Evolutionary conservation across 1,140 invertebrate genomes (phyloP), one percentile per base, ranked within the genome.

Genomic region (Drosophila pandora): DNA sequence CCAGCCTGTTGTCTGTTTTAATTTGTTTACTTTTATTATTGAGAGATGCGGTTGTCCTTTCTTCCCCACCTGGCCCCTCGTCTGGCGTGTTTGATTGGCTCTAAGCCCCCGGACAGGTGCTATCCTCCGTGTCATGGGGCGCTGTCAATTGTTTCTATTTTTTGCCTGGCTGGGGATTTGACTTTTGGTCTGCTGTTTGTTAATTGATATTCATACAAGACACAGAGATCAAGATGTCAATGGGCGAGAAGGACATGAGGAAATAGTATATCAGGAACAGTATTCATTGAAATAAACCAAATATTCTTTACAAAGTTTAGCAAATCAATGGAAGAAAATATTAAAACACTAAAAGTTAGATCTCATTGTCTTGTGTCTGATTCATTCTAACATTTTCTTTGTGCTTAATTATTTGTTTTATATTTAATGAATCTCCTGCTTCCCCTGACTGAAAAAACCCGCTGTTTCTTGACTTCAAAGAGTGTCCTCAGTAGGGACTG

Each of bases 11-110:
- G 83, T 88, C 84, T 89, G 85, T 89, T 88, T 88, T 88, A 88
- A 88, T 88, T 88, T 88, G 83, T 89, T 88, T 88, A 76, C 84
- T 89, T 88, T 88, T 88, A 82, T 84, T 88, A 88, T 88, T 88
- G 83, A 89, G 83, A 88, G 83, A 87, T 88, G 79, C 63, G 63
- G 47, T 45, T 64, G 10, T 37, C 47, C n/a, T 4, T n/a, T 22
- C 22, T 21, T 0, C 13, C 22, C 22, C 6, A 12, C 22, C 17
- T 41, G 17, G 1, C 22, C 28, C 41, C 23, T 17, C 43, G 49
- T 7, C 41, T 49, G 78, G 58, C 70, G 57, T 72, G 65, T 82
- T 88, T 88, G 83, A 88, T 88, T 88, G 83, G 61, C 73, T 41
- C 79, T 83, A 88, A 88, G 79, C 72, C 59, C 63, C 65, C 25